Percentiles rank a stretch among this genome's conserved stretches.
These are phyloP conservation scores for Corythaixoides concolor DNA, from an alignment of 2,113 vertebrate genomes.

Conservation along the genomic window DNA sequence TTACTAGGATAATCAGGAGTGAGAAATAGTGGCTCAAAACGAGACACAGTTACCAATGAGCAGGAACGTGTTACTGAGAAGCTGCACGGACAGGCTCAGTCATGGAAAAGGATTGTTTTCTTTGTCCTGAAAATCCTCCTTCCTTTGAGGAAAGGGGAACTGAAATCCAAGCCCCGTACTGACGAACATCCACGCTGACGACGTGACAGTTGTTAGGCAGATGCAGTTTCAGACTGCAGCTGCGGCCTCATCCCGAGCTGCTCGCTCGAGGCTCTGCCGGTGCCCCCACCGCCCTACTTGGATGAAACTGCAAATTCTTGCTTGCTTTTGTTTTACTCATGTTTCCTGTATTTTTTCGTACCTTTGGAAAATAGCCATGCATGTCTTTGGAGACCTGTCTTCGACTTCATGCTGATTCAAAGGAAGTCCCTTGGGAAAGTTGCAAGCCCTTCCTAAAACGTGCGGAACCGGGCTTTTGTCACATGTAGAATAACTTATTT, in stretches of 20 bases:
- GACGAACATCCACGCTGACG: accelerated
- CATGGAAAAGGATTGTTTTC: not conserved
- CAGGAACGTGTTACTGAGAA: not conserved
- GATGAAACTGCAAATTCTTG: not conserved
- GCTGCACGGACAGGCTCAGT: not conserved
- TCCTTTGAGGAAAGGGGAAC: not conserved
- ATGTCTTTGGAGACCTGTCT: not conserved
- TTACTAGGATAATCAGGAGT: not conserved
- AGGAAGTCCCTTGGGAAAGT: not conserved
- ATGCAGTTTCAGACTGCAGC: not conserved
- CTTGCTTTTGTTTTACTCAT: not conserved
- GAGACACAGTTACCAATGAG: accelerated
- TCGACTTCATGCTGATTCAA: not conserved
- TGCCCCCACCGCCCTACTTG: not conserved
- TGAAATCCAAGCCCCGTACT: not conserved
- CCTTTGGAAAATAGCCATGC: not conserved
- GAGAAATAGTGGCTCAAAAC: not conserved
- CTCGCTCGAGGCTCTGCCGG: not conserved
- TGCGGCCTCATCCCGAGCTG: not conserved
- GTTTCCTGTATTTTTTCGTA: not conserved
- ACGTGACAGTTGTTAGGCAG: accelerated
- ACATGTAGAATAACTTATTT: not conserved
- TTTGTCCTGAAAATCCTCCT: not conserved
- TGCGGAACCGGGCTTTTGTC: not conserved
- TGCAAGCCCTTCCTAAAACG: not conserved